Percentiles rank a stretch among this genome's conserved stretches.
Conservation (phyloP, 2,113 vertebrate species). For the Vombatus ursinus region DNA sequence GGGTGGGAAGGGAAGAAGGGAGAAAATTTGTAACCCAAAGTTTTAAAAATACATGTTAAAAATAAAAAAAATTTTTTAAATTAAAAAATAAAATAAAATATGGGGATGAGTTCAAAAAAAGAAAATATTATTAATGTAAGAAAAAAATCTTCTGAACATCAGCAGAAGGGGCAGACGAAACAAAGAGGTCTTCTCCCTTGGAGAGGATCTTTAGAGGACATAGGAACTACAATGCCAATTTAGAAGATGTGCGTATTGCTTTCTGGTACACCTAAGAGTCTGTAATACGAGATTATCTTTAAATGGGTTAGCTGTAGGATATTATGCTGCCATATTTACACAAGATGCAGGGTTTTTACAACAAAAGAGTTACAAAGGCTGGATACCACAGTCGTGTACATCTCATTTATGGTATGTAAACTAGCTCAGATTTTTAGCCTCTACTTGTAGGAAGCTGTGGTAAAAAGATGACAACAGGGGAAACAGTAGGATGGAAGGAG, state of each 20-base stretch:
- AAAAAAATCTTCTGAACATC: too few species aligned
- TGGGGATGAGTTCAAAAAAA: too few species aligned
- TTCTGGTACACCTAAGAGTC: background rate
- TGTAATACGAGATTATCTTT: background rate
- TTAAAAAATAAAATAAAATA: too few species aligned
- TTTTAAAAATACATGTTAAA: too few species aligned
- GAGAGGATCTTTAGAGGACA: too few species aligned
- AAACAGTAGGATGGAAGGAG: background rate
- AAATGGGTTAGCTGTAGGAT: background rate
- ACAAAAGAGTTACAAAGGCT: background rate
- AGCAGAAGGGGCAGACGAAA: too few species aligned
- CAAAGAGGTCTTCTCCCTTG: too few species aligned
- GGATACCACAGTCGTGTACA: background rate
- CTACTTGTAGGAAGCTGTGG: background rate
- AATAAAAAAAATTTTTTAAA: too few species aligned
- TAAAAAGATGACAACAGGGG: background rate
- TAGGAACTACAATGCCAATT: background rate
- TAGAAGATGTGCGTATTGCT: background rate
- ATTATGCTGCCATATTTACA: background rate
- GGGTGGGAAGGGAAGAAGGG: too few species aligned
- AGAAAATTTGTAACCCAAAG: too few species aligned
- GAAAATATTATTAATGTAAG: too few species aligned
- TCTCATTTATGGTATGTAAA: background rate
- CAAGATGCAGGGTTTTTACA: background rate
- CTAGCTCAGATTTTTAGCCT: background rate